Conservation (phyloP, 2,113 vertebrate genomes). For the Corythornis cristatus region DNA sequence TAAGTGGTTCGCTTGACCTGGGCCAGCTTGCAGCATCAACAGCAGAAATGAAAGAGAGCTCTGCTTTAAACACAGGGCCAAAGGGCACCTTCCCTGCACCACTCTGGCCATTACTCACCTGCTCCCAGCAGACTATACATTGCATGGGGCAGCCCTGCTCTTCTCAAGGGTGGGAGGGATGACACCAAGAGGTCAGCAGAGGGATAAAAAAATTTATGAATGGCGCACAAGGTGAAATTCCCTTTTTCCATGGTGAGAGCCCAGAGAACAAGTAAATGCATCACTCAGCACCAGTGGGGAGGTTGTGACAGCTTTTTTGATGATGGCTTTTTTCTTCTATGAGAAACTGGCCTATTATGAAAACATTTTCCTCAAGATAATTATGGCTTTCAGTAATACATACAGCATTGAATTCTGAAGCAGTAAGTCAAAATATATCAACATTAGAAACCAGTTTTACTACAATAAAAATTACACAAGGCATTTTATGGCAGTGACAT, state of each 20-base stretch:
- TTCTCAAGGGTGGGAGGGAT: neutral
- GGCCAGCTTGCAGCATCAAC: neutral
- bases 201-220: neutral
- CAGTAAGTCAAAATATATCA: neutral
- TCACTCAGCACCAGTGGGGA: neutral
- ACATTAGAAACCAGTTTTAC: neutral
- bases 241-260: neutral
- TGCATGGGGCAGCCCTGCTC: neutral
- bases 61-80: neutral
- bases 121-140: accelerated
- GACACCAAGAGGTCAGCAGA: neutral
- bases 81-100: neutral
- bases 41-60: neutral
- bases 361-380: neutral
- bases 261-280: neutral
- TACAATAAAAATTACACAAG: neutral
- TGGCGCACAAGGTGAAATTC: neutral
- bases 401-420: neutral
- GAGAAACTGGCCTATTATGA: neutral
- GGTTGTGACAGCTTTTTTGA: neutral
- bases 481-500: neutral
- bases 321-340: neutral
- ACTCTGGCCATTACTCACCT: accelerated
- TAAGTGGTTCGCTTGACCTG: neutral
- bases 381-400: neutral